These are phyloP conservation scores for Ips nitidus DNA, from an alignment of 1,140 invertebrate genomes.

Conservation along the genomic window DNA sequence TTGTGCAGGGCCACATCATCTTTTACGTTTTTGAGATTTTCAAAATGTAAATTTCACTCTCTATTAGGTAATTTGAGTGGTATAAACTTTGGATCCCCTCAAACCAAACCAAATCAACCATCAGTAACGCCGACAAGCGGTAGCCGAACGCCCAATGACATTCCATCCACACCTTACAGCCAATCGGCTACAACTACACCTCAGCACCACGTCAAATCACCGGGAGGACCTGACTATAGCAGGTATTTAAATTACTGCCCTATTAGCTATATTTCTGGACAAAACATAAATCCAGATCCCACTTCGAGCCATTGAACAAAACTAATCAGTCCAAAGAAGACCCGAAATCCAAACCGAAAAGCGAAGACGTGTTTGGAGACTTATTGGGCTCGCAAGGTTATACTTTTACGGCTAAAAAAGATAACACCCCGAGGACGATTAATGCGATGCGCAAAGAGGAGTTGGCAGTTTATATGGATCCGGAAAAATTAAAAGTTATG, in stretches of 20 bases:
- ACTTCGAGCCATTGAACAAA: conserved; percentile 65
- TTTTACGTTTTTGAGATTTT: conserved; percentile 8
- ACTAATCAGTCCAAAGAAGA: conserved; percentile 34
- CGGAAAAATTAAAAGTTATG: conserved; percentile 82
- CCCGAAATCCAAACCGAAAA: conserved; percentile 54
- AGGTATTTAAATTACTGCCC: conserved; percentile 14
- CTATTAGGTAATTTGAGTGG: conserved; percentile 35
- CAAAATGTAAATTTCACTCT: conserved; percentile 13
- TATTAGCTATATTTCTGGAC: neutral
- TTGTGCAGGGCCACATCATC: neutral
- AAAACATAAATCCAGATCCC: conserved; percentile 51
- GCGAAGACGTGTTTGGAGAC: conserved; percentile 84
- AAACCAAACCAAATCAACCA: conserved; percentile 7
- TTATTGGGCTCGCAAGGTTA: conserved; percentile 87
- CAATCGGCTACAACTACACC: conserved; percentile 50
- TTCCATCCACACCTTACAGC: conserved; percentile 50
- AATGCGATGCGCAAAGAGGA: conserved; percentile 92
- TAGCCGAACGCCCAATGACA: conserved; percentile 42
- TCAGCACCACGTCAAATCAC: conserved; percentile 52
- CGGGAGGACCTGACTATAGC: conserved; percentile 40
- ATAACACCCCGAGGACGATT: conserved; percentile 81
- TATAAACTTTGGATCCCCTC: conserved; percentile 26
- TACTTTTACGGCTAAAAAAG: conserved; percentile 74
- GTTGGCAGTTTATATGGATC: conserved; percentile 85
- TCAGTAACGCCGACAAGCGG: conserved; percentile 32